Conservation (phyloP, 2,888 invertebrate genomes). For the Hypomecis punctinalis region DNA sequence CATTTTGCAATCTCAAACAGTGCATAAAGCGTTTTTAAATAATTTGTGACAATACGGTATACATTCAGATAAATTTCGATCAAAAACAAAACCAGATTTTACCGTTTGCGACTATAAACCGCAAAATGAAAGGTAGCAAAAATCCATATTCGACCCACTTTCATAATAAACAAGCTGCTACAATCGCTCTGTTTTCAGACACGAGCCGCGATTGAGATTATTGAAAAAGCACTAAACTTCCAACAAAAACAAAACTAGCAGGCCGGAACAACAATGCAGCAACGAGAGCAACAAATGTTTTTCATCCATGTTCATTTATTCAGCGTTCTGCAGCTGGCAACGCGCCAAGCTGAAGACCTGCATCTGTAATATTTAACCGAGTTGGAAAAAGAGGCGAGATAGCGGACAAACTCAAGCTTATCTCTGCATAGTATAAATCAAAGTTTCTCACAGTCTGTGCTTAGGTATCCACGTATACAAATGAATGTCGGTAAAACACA, state of each 20-base stretch:
- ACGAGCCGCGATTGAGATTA: slow-evolving; percentile 4
- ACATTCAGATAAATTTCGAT: too few species aligned
- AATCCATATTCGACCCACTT: slow-evolving; percentile 1
- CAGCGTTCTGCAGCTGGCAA: slow-evolving; percentile 52
- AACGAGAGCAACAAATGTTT: slow-evolving; percentile 59
- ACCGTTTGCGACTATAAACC: too few species aligned
- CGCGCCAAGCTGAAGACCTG: slow-evolving; percentile 51
- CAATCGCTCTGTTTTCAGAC: background rate
- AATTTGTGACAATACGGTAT: too few species aligned
- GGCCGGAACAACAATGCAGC: slow-evolving; percentile 48
- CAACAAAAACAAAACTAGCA: slow-evolving; percentile 18
- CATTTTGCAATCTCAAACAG: too few species aligned
- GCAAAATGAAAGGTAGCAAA: background rate
- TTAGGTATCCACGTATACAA: too few species aligned
- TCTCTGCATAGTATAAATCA: too few species aligned
- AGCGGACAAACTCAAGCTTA: too few species aligned
- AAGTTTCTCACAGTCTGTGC: too few species aligned
- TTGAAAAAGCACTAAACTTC: slow-evolving; percentile 25
- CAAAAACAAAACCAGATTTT: too few species aligned
- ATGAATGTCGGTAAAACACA: too few species aligned
- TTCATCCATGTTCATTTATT: slow-evolving; percentile 66
- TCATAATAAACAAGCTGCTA: background rate
- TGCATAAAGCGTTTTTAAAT: too few species aligned
- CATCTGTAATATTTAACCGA: slow-evolving; percentile 42
- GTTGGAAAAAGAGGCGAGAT: background rate